Evolutionary conservation across 2,113 vertebrate genomes (phyloP), one percentile per base, ranked within the genome.

Genomic region (Uropsilus gracilis): DNA sequence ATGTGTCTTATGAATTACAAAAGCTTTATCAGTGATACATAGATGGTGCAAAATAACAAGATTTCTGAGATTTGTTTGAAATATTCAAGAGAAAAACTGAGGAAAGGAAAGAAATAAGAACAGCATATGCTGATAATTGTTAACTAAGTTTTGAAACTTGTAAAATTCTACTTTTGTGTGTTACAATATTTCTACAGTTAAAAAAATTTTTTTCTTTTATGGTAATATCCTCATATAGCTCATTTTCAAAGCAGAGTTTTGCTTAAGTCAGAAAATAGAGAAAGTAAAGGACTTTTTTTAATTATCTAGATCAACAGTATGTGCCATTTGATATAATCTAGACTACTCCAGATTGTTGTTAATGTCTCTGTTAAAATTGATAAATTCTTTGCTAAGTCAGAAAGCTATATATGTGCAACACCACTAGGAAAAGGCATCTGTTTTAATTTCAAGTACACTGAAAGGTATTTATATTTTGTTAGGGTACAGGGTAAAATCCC

Each of bases 61-160:
- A 90, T 91, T 72, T 95, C 89, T 93, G 30, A 10, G 64, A 84
- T 94, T 91, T 89, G 55, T 7, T 86, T 91, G 55, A 91, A 95
- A 94, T 71, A 63, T 39, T 82, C 44, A 91, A 91, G 61, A 94
- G 42, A 76, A 91, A 86, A 94, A 81, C 50, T 18, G 55, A 90
- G 11, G 9, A 82, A 85, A 53, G 16, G 50, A 48, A 24, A 4
- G 63, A 18, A 92, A 88, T 14, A 90, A 71, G n/a, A 78, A 6
- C 11, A 11, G 48, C 17, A 42, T 91, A 94, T 59, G 14, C 28
- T 69, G 39, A 63, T n/a, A 75, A 64, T 16, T 86, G 26, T 91
- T 82, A 44, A 46, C 28, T 55, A 77, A 11, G 32, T 55, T 48
- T 28, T 30, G 28, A 87, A 93, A 16, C 7, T 86, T 13, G 61